Conservation (phyloP, 2,888 invertebrate genomes). For the Aleiodes leptofemur region DNA sequence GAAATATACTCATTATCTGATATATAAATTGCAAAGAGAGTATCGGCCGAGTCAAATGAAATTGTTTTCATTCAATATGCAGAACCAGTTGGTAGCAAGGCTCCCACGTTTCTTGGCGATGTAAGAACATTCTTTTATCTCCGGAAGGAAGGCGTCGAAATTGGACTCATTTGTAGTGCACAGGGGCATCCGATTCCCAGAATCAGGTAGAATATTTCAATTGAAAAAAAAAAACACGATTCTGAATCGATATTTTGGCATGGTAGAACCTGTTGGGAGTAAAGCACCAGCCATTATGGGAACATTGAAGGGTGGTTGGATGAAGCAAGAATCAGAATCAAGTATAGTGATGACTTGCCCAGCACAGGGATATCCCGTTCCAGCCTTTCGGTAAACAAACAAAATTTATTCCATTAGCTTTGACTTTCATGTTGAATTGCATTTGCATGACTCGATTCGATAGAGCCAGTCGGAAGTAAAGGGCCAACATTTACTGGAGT, state of each 20-base stretch:
- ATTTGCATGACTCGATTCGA: constrained; percentile 46
- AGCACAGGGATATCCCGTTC: constrained; percentile 84
- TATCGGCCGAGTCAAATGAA: background rate
- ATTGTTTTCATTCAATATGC: constrained; percentile 20
- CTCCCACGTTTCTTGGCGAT: constrained; percentile 66
- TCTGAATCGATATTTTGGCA: background rate
- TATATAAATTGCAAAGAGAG: background rate
- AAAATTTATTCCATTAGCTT: background rate
- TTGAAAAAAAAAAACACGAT: background rate
- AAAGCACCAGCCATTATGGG: constrained; percentile 83
- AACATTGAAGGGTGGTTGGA: constrained; percentile 82
- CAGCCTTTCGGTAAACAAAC: constrained; percentile 76
- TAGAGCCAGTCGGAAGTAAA: constrained; percentile 79
- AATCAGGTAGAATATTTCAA: constrained; percentile 15
- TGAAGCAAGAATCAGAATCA: constrained; percentile 80
- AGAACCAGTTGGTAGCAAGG: constrained; percentile 68
- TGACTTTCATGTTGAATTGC: constrained; percentile 2
- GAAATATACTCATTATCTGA: background rate
- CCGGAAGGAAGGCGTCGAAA: constrained; percentile 65
- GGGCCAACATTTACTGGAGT: constrained; percentile 79
- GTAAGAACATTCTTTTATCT: constrained; percentile 65
- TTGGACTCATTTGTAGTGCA: constrained; percentile 82
- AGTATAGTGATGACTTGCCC: constrained; percentile 84
- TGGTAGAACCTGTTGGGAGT: constrained; percentile 78
- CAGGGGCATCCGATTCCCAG: constrained; percentile 83